A percentile compares a stretch with the other conserved stretches of the same genome.
Evolutionary conservation across 2,113 vertebrate genomes (phyloP).

Genomic region (Amblyopsis rosae): DNA sequence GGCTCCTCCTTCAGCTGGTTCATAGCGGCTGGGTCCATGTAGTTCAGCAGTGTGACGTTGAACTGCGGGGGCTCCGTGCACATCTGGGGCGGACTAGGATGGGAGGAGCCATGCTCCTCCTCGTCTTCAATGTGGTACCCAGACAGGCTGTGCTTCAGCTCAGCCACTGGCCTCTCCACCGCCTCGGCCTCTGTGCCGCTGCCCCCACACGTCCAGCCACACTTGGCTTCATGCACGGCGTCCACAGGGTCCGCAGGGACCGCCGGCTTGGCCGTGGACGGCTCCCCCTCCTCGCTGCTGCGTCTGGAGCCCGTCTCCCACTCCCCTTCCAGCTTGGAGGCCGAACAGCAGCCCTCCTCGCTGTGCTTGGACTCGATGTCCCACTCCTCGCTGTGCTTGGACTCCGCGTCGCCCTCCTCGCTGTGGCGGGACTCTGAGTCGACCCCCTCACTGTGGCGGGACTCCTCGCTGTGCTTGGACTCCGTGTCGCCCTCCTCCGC

Average conservation of each 20-base stretch:
- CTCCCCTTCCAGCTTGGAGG: conserved; percentile 56
- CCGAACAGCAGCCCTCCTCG: conserved; percentile 62
- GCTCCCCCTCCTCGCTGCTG: conserved; percentile 66
- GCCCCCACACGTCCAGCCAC: conserved; percentile 29
- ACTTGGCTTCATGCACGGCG: conserved; percentile 41
- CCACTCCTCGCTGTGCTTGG: conserved; percentile 75
- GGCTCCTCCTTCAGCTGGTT: conserved; percentile 92
- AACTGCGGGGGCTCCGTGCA: conserved; percentile 66
- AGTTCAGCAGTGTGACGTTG: conserved; percentile 94
- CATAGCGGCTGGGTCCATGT: conserved; percentile 93
- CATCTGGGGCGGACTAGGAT: conserved; percentile 54
- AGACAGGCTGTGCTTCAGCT: conserved; percentile 61
- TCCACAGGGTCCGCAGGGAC: conserved; percentile 27
- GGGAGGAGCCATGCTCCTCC: conserved; percentile 64
- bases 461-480: conserved; percentile 71
- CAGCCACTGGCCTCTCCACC: conserved; percentile 49
- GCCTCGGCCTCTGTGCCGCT: conserved; percentile 19
- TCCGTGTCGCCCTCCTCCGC: conserved; percentile 53
- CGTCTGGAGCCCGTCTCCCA: conserved; percentile 63
- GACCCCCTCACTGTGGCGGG: conserved; percentile 69
- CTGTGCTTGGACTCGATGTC: conserved; percentile 72
- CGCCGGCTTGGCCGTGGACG: conserved; percentile 37
- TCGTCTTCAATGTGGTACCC: conserved; percentile 61
- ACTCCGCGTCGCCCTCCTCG: conserved; percentile 70
- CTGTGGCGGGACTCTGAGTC: conserved; percentile 69